Conservation (phyloP, 2,113 vertebrate genomes). For the Apodemus speciosus region DNA sequence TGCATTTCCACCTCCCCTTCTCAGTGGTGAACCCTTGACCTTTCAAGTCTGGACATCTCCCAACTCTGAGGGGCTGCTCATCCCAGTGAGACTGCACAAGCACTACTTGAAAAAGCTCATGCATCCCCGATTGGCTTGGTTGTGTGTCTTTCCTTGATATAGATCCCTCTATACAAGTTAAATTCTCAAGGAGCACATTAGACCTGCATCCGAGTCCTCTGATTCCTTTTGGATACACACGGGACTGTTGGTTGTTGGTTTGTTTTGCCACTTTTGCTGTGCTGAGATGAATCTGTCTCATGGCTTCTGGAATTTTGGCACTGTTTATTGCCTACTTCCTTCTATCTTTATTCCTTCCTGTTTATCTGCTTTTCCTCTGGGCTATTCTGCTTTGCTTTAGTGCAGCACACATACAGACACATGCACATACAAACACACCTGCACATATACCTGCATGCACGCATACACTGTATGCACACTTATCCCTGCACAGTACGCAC, state of each 20-base stretch:
- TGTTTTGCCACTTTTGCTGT: not conserved
- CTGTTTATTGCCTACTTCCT: not conserved
- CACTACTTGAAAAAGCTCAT: not conserved
- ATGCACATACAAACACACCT: no score
- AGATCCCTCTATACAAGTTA: not conserved
- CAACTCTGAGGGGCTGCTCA: not conserved
- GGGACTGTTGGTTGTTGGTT: not conserved
- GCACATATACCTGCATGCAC: no score
- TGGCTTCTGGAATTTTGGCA: not conserved
- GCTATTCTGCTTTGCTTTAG: slow-evolving; percentile 13
- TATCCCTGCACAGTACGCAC: no score
- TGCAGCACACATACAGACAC: not conserved
- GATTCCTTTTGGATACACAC: no score
- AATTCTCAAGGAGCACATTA: not conserved
- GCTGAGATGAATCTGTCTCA: not conserved
- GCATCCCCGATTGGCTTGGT: not conserved
- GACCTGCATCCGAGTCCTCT: not conserved
- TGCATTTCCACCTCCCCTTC: not conserved
- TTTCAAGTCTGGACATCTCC: not conserved
- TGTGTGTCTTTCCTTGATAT: not conserved
- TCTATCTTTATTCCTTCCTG: not conserved
- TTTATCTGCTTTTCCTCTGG: not conserved
- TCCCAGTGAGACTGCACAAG: not conserved
- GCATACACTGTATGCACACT: no score
- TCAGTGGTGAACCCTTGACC: not conserved